Base-by-base conservation (phyloP, 2,888 invertebrate species). In the Timema podura region DNA sequence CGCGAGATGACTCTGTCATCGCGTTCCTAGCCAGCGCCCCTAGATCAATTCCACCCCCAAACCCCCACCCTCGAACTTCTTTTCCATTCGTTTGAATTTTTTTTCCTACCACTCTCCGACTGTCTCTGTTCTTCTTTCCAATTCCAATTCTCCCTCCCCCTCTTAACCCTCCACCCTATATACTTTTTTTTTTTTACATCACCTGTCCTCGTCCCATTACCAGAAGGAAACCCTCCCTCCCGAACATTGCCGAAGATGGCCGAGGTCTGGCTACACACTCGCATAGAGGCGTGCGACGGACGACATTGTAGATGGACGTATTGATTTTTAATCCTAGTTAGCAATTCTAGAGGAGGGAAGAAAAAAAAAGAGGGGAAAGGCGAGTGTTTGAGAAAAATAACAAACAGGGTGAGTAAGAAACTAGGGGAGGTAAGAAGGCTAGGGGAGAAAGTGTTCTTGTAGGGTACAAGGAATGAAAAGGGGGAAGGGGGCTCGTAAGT, bases 311-410 rank as follows among this genome's bases (percentile, higher is more conserved):
- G 65, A 69, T 65, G 68, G 68, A 69, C 61, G 74, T 73, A 75
- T 74, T 73, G 74, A 74, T 72, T 73, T 73, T 73, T 74, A 74
- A 73, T 74, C 73, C 73, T 73, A 73, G 74, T 73, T 72, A 74
- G 73, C 72, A 73, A 74, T 73, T 73, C 73, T 54, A 65, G 70
- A 61, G 64, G 48, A 30, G 59, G 68, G 5, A 68, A 45, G 61
- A 49, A 48, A 64, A 69, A 64, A 47, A 51, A 64, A 64, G 65
- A 51, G 49, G 47, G 48, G 65, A 49, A 47, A 44, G 49, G 59
- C 30, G 30, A 44, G 16, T 16, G 44, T 16, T 44, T 59, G 59
- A 59, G 59, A 59, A 59, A 59, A 59, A 59, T 59, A 59, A 59
- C 59, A 59, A 59, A 59, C 59, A 59, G 16, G 9, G 5, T 8